Evolutionary conservation across 2,888 invertebrate genomes (phyloP).

Genomic region (Oligia strigilis): DNA sequence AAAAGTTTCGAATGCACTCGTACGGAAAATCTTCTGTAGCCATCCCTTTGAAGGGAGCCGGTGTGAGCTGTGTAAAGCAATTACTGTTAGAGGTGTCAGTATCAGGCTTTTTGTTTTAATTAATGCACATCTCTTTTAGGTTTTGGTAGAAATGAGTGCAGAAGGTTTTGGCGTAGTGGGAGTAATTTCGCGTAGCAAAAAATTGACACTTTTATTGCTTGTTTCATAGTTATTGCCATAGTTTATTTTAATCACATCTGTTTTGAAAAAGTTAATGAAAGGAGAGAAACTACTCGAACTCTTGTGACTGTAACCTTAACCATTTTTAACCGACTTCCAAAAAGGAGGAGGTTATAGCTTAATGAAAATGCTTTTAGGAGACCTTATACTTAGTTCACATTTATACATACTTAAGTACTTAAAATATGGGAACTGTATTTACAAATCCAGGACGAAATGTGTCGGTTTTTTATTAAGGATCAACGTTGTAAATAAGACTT

Average conservation of each 20-base stretch:
- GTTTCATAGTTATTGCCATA: not conserved
- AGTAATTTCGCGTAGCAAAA: too few species aligned
- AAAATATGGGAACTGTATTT: not conserved
- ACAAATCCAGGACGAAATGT: not conserved
- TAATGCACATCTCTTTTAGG: not conserved
- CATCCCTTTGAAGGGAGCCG: constrained; percentile 14
- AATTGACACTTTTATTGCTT: not conserved
- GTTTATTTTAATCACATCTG: not conserved
- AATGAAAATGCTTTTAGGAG: not conserved
- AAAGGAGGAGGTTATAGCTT: too few species aligned
- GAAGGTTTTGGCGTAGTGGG: not conserved
- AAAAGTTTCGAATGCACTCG: constrained; percentile 21
- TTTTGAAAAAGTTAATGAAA: not conserved
- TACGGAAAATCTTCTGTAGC: constrained; percentile 37
- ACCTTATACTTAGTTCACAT: not conserved
- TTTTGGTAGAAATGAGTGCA: not conserved
- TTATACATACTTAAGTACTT: too few species aligned
- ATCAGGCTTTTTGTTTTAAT: not conserved
- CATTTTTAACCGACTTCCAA: not conserved
- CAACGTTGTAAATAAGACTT: not conserved
- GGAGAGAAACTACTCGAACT: not conserved
- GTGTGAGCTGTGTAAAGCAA: not conserved
- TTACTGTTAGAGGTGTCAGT: constrained; percentile 1
- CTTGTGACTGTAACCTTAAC: not conserved
- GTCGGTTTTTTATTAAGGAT: not conserved